Evolutionary conservation across 2,797 vertebrate genomes (phyloP).

Genomic region (Graptemys geographica): DNA sequence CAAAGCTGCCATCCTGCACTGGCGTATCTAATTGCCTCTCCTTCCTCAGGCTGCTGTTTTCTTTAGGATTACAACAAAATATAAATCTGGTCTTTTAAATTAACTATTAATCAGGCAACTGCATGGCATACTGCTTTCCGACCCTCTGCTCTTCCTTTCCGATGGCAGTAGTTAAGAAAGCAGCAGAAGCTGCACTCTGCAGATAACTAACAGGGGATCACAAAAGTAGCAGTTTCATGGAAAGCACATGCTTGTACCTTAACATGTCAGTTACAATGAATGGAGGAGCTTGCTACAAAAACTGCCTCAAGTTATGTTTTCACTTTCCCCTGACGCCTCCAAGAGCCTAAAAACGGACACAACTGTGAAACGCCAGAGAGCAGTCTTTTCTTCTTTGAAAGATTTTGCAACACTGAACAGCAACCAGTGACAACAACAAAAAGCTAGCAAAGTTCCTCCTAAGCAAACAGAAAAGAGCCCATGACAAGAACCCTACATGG

Average conservation of each 20-base stretch:
- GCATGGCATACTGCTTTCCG: background rate
- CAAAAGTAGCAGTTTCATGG: slow-evolving; percentile 28
- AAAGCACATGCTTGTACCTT: background rate
- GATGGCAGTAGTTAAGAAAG: slow-evolving; percentile 17
- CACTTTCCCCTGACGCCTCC: background rate
- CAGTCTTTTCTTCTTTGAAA: background rate
- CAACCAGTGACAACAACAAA: slow-evolving; percentile 8
- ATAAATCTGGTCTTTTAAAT: background rate
- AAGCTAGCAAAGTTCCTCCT: background rate
- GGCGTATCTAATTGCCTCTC: background rate
- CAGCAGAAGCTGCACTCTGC: slow-evolving; percentile 1
- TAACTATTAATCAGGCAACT: background rate
- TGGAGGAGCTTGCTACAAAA: background rate
- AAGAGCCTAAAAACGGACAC: background rate
- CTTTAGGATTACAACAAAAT: background rate
- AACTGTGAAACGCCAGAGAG: background rate
- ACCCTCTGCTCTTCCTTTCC: slow-evolving; percentile 12
- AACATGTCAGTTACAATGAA: slow-evolving; percentile 11
- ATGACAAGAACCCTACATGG: background rate
- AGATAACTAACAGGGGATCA: slow-evolving; percentile 10
- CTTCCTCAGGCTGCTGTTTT: background rate
- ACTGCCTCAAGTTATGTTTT: background rate
- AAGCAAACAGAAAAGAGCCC: background rate
- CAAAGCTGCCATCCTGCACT: background rate
- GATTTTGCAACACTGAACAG: slow-evolving; percentile 12